Base-by-base conservation (phyloP, 2,888 invertebrate species). In the Itoplectis maculator region DNA sequence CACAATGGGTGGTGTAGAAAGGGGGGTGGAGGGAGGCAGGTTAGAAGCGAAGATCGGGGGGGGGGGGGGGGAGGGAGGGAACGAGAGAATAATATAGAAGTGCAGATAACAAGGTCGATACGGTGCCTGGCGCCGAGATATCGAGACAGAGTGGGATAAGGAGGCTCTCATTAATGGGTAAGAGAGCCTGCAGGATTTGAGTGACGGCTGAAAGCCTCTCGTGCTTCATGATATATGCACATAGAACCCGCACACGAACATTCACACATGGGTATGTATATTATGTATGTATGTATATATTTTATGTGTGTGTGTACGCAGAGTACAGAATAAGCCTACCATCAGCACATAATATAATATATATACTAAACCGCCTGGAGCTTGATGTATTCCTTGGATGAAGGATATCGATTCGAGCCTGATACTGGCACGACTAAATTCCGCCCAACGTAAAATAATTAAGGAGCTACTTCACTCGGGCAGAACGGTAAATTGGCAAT, bases 181-280 rank as follows among this genome's bases (percentile, higher is more conserved):
- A 75, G 78, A 78, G 78, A 69, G 45, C 66, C 73, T 35, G 47
- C 65, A 65, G 59, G 20, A 75, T 72, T 75, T 76, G 75, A 79
- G 82, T 79, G 82, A 82, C 75, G 76, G 51, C 59, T 65, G 56
- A 82, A 82, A 72, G 75, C 66, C 65, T 76, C 70, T 79, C 59
- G 68, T 56, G 61, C 59, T 47, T 54, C 63, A 45, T 63, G 51
- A 63, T 63, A 45, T 70, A 78, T 70, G 37, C 29, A 49, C 56
- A 61, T 40, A 61, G 37, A 61, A 15, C 1, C 37, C 11, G 37
- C 11, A 59, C 37, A 61, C 61, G 40, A 61, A 37, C 18, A 37
- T 61, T 40, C 61, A 15, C 47, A 47, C 5, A 13, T 3, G 5
- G 29, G 5, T 5, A 5, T 5, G 29, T 9, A n/a, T 37, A 37